Percentiles rank a stretch among this genome's conserved stretches.
Evolutionary conservation across 2,888 invertebrate genomes (phyloP).

Genomic region (Herminia tarsipennalis): DNA sequence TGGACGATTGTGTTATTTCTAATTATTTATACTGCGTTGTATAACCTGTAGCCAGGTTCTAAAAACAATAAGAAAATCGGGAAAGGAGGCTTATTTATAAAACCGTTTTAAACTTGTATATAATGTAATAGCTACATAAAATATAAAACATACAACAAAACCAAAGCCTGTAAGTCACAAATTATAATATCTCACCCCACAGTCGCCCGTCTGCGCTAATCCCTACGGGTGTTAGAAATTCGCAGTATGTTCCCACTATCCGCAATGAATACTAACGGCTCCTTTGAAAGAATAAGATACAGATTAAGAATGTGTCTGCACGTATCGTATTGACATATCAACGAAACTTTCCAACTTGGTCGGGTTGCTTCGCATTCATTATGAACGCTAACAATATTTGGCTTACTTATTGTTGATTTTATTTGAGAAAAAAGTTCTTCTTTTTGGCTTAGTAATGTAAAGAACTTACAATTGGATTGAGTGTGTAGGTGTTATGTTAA

Average conservation of each 20-base stretch:
- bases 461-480: too few species aligned
- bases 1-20: too few species aligned
- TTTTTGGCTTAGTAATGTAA: slow-evolving; percentile 1
- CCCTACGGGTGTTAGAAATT: slow-evolving; percentile 36
- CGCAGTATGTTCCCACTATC: slow-evolving; percentile 38
- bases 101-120: too few species aligned
- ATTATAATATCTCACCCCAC: not conserved
- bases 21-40: too few species aligned
- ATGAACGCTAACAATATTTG: slow-evolving; percentile 23
- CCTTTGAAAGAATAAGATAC: slow-evolving; percentile 43
- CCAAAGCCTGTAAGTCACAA: too few species aligned
- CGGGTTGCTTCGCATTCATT: slow-evolving; percentile 20
- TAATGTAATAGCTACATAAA: not conserved
- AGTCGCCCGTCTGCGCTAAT: slow-evolving; percentile 21
- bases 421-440: slow-evolving; percentile 4
- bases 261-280: slow-evolving; percentile 43
- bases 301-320: slow-evolving; percentile 43
- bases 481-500: not conserved
- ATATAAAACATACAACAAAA: not conserved
- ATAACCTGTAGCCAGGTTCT: too few species aligned
- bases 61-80: too few species aligned
- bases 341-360: slow-evolving; percentile 7
- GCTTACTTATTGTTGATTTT: slow-evolving; percentile 18
- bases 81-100: too few species aligned
- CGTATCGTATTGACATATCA: slow-evolving; percentile 40